phyloP scores from a whole-genome alignment of 2,797 vertebrate genomes.

The Lagodon rhomboides region DNA sequence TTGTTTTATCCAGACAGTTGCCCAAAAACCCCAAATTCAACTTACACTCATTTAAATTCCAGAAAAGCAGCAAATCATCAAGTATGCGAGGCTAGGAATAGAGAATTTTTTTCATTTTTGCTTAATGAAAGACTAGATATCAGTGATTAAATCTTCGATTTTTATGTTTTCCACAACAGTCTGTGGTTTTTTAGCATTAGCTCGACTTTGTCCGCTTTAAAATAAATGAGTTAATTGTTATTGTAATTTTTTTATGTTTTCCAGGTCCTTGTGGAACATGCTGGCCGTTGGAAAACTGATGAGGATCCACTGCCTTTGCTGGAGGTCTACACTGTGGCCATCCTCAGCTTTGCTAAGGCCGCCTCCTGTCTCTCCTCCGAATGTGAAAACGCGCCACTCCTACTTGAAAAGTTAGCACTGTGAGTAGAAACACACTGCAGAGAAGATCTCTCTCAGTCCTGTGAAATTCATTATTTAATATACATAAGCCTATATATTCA shows the following conservation, averaged over 20 bases:
- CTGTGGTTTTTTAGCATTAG: not conserved
- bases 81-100: not conserved
- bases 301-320: conserved; percentile 96
- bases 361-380: conserved; percentile 94
- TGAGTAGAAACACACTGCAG: conserved; percentile 84
- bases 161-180: not conserved
- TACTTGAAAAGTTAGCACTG: conserved; percentile 98
- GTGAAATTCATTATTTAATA: not conserved
- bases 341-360: conserved; percentile 95
- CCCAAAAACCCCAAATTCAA: not conserved
- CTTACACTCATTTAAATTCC: not conserved
- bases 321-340: conserved; percentile 97
- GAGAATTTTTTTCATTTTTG: not conserved
- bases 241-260: not conserved
- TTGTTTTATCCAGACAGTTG: not conserved
- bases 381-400: conserved; percentile 97
- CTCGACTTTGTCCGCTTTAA: not conserved
- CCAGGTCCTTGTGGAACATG: conserved; percentile 96
- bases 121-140: too few relatives aligned
- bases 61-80: not conserved
- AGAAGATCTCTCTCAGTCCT: not conserved
- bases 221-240: not conserved
- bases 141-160: not conserved
- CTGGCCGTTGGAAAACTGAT: conserved; percentile 95
- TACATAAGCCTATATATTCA: too few relatives aligned